These are phyloP conservation scores for Rugalucina vietnamica DNA, from an alignment of 2,888 invertebrate genomes.

Conservation along the genomic window DNA sequence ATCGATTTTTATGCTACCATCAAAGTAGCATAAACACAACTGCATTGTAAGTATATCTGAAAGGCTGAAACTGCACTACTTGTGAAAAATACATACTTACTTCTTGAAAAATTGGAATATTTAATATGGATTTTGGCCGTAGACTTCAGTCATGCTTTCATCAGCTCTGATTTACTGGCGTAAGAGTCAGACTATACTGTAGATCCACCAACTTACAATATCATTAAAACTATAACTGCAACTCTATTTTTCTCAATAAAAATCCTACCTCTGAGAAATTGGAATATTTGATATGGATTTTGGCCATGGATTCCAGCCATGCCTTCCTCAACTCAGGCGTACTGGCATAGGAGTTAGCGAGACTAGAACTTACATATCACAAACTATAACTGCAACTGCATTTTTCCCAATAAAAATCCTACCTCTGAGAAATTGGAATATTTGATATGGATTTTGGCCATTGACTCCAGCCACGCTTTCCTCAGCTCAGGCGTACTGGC, in stretches of 20 bases:
- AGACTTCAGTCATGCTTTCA: constrained; percentile 98
- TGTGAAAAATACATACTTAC: constrained; percentile 86
- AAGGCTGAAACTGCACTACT: no score
- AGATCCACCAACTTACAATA: no score
- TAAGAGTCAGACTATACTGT: constrained; percentile 93
- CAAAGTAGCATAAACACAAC: no score
- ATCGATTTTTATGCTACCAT: no score
- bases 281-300: constrained; percentile 91
- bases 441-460: constrained; percentile 92
- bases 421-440: constrained; percentile 95
- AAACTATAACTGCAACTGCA: no score
- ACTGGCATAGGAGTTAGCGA: constrained; percentile 94
- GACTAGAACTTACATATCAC: no score
- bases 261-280: constrained; percentile 93
- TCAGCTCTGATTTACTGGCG: constrained; percentile 95
- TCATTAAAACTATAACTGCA: no score
- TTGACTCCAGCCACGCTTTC: constrained; percentile 97
- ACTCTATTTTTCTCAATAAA: no score
- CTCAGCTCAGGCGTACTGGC: constrained; percentile 97
- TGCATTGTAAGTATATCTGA: no score
- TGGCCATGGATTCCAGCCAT: constrained; percentile 97
- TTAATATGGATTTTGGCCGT: constrained; percentile 93
- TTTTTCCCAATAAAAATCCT: no score
- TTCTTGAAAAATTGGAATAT: constrained; percentile 94
- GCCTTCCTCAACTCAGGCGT: constrained; percentile 97